Evolutionary conservation across 2,113 vertebrate species (phyloP), one percentile per base, ranked within the genome.

Genomic region (Chloropsis cyanopogon): DNA sequence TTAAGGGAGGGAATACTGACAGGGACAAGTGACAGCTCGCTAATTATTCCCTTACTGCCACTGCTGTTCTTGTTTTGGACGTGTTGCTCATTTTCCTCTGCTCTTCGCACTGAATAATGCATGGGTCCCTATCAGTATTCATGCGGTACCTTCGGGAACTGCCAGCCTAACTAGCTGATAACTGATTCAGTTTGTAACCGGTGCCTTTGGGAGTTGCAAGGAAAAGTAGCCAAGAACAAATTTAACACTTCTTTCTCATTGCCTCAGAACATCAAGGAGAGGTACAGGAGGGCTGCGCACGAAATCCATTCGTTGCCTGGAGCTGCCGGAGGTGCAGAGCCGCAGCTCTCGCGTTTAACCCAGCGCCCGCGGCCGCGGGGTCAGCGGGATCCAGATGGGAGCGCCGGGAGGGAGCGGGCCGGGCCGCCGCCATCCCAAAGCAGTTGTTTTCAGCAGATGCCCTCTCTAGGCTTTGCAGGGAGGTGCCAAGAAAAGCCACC

Each of bases 31-130:
- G 99, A 99, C 98, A 99, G 98, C 98, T 98, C 98, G 98, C 99
- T 99, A 99, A 99, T 99, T 99, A 99, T 99, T 99, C 99, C 98
- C 98, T 99, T 99, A 98, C 99, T 99, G 98, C 98, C 98, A 98
- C 98, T 98, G 98, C 98, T 98, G 98, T 98, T 98, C 98, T 98
- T 98, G 98, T 98, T 98, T 98, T 98, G 98, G 98, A 98, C 98
- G 98, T 98, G 98, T 98, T 99, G 98, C 98, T 99, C 98, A 99
- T 99, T 99, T 98, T 99, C 98, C 98, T 98, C 98, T 98, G 94
- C 97, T 97, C 97, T 97, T 98, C 97, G 95, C 97, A 97, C 98
- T 98, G 98, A 98, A 98, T 98, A 98, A 98, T 98, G 97, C 98
- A 98, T 98, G 97, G 97, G 97, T 98, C 97, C 97, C 98, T 97